Percentiles rank a stretch among this genome's conserved stretches.
These are phyloP conservation scores for Nematolebias whitei DNA, from an alignment of 2,113 vertebrate genomes.

Conservation along the genomic window DNA sequence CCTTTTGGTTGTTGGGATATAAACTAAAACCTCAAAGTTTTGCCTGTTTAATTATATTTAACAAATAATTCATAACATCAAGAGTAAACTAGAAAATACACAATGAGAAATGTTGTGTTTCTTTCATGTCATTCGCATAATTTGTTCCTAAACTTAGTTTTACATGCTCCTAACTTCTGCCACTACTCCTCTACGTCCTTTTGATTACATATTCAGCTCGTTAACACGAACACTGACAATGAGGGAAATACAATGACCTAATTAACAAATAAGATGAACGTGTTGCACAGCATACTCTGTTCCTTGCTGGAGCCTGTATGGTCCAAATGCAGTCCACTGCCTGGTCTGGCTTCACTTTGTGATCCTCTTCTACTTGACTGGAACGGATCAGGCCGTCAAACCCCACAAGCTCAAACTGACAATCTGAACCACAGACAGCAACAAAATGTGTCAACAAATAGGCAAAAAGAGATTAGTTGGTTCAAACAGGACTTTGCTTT, in stretches of 20 bases:
- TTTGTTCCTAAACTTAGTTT: slow-evolving; percentile 1
- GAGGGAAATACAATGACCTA: not conserved
- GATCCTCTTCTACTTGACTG: slow-evolving; percentile 94
- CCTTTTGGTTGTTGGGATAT: not conserved
- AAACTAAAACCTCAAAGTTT: not conserved
- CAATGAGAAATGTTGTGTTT: slow-evolving; percentile 15
- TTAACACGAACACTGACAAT: too few species aligned
- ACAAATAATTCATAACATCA: slow-evolving; percentile 5
- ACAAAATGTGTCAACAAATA: slow-evolving; percentile 1
- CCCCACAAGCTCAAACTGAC: slow-evolving; percentile 92
- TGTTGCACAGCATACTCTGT: slow-evolving; percentile 79
- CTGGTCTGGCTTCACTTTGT: slow-evolving; percentile 90
- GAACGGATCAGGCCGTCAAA: slow-evolving; percentile 91
- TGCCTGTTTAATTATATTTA: slow-evolving; percentile 16
- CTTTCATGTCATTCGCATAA: slow-evolving; percentile 9
- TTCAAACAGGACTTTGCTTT: not conserved
- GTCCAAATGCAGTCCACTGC: slow-evolving; percentile 97
- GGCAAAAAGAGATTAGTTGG: slow-evolving; percentile 1
- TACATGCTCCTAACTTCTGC: not conserved
- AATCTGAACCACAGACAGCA: slow-evolving; percentile 78
- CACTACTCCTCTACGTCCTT: not conserved
- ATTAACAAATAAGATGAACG: not conserved
- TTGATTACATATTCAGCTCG: too few species aligned
- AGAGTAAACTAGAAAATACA: too few species aligned
- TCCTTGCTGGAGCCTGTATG: slow-evolving; percentile 89